A percentile compares a stretch with the other conserved stretches of the same genome.
These are phyloP conservation scores for Enteromius thamalakanensis DNA, from an alignment of 2,797 vertebrate genomes.

Conservation along the genomic window DNA sequence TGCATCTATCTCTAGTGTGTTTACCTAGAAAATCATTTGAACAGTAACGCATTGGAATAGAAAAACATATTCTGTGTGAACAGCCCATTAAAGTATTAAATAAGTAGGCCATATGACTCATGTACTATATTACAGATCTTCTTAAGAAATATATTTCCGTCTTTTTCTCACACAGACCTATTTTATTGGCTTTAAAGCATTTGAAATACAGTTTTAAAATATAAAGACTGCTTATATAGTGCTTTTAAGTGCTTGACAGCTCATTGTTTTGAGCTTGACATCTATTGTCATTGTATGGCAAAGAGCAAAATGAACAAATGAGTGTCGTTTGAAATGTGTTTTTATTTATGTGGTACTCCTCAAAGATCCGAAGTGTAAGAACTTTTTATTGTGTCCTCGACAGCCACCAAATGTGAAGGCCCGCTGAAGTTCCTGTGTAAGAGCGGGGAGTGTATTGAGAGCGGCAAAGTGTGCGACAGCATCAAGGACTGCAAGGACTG, in stretches of 20 bases:
- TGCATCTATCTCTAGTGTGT: too few species aligned
- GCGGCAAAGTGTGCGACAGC: conserved; percentile 91
- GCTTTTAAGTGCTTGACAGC: neutral
- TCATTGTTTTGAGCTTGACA: too few species aligned
- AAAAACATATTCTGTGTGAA: neutral
- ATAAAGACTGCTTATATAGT: neutral
- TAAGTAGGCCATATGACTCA: neutral
- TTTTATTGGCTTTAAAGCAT: neutral
- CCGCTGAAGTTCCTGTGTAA: conserved; percentile 92
- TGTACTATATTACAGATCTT: neutral
- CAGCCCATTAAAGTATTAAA: neutral
- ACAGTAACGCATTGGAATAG: neutral
- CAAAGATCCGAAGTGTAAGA: neutral
- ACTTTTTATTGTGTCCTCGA: conserved; percentile 56
- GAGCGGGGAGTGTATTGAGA: conserved; percentile 94
- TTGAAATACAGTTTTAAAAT: neutral
- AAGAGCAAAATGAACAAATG: neutral
- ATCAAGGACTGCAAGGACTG: conserved; percentile 95
- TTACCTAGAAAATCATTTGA: neutral
- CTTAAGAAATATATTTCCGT: neutral
- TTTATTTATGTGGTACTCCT: neutral
- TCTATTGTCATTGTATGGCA: neutral
- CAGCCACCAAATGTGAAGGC: conserved; percentile 91
- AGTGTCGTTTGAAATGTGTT: neutral
- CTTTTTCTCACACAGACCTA: neutral